Base-by-base conservation (phyloP, 2,888 invertebrate species). In the Cosmia trapezina region DNA sequence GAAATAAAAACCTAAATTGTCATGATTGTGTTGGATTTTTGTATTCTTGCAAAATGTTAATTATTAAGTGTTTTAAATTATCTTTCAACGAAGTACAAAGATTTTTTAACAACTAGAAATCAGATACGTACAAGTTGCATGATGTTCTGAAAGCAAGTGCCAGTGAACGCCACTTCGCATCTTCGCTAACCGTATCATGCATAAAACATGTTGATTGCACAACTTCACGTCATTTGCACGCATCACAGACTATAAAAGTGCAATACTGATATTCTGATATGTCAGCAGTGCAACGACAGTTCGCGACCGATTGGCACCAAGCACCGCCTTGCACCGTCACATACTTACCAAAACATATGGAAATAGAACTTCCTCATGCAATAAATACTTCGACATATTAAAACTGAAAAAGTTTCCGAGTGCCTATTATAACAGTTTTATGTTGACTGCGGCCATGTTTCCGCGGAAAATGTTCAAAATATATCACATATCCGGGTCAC, bases 401-500 rank as follows among this genome's bases (percentile, higher is more conserved):
- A 73, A 69, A 71, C n/a, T 59, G 37, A 51, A n/a, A 69, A 78
- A 71, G 37, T 62, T 71, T 57, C 41, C 6, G 57, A 70, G 28
- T 43, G 62, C 33, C 53, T 70, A 67, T 57, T 70, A 67, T 57
- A 74, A 60, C 51, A 49, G 22, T 28, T 71, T 71, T 64, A 45
- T 76, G 17, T 60, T 57, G 62, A 53, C 68, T 56, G 59, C 49
- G 22, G 49, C 49, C 62, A 28, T 66, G 22, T 73, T 81, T 49
- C 61, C 11, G 43, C 53, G 53, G 49, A 70, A 73, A 79, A 63
- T 72, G 73, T 67, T 70, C 49, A 67, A 79, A 81, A 78, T 78
- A 77, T 74, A 80, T 86, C 87, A 76, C 53, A 69, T 65, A 83
- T 80, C 66, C 73, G 69, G 86, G 78, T 85, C 87, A 77, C 67